phyloP scores from a whole-genome alignment of 2,888 invertebrate genomes.

The Eupithecia pulchellata region DNA sequence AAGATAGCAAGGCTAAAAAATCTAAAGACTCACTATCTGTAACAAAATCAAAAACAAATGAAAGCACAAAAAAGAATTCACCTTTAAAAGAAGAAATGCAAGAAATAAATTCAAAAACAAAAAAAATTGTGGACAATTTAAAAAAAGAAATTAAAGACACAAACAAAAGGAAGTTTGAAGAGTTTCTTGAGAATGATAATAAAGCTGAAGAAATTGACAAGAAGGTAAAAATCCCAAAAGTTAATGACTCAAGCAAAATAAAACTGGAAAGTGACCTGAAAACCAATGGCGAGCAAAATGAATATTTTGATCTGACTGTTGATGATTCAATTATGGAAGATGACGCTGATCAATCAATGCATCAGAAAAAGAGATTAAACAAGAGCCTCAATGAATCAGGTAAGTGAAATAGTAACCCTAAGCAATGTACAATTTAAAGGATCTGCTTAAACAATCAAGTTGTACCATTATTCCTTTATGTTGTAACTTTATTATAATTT shows the following conservation, averaged over 20 bases:
- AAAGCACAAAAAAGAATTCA: constrained; percentile 11
- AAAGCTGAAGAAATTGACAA: constrained; percentile 38
- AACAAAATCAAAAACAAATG: constrained; percentile 19
- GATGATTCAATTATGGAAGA: constrained; percentile 46
- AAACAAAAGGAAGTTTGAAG: constrained; percentile 61
- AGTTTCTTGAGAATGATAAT: constrained; percentile 59
- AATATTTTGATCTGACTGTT: constrained; percentile 24
- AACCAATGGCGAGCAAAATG: constrained; percentile 31
- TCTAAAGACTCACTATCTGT: constrained; percentile 22
- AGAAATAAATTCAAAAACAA: constrained; percentile 22
- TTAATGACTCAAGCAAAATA: constrained; percentile 29
- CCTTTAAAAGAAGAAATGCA: constrained; percentile 14
- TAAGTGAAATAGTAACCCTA: constrained; percentile 39
- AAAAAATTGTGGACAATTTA: constrained; percentile 37
- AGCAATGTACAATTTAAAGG: neutral
- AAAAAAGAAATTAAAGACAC: constrained; percentile 53
- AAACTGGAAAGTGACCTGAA: constrained; percentile 13
- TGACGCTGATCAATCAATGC: constrained; percentile 35
- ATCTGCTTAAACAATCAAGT: neutral
- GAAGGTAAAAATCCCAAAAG: constrained; percentile 45
- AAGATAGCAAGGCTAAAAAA: constrained; percentile 19
- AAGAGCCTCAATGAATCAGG: constrained; percentile 75
- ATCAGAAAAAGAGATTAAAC: constrained; percentile 56
- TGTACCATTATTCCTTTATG: too few species aligned
- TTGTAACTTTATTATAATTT: too few species aligned